phyloP scores from a whole-genome alignment of 2,113 vertebrate species.

The Lagopus muta region DNA sequence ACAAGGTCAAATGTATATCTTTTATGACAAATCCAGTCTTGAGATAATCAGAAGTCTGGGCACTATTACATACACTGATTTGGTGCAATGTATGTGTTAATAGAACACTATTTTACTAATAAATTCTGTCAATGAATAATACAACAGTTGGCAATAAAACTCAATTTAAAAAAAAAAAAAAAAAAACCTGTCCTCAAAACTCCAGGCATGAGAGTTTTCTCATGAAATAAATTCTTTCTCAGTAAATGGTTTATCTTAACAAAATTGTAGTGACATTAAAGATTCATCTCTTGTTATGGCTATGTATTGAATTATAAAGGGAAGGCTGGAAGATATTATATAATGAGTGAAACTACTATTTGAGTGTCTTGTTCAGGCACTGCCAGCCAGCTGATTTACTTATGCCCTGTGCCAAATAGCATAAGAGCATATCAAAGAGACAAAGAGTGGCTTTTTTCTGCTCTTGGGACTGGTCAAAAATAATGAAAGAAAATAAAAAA shows the following conservation, averaged over 20 bases:
- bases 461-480: neutral
- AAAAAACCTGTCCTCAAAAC: neutral
- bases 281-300: neutral
- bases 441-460: neutral
- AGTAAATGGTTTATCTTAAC: neutral
- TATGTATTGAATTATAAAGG: conserved; percentile 32
- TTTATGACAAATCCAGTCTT: neutral
- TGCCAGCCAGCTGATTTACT: conserved; percentile 36
- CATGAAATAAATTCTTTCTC: neutral
- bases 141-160: neutral
- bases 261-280: conserved; percentile 25
- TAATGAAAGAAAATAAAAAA: neutral
- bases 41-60: neutral
- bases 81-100: neutral
- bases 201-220: neutral
- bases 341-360: neutral
- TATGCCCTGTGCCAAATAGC: neutral
- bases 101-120: neutral
- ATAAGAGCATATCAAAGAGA: neutral
- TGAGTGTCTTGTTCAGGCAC: neutral
- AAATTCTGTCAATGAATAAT: neutral
- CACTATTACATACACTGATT: neutral
- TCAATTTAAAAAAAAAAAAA: neutral
- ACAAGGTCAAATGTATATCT: neutral
- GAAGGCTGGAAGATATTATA: neutral